phyloP scores from a whole-genome alignment of 1,140 invertebrate species.

The Papilio aristodemus region DNA sequence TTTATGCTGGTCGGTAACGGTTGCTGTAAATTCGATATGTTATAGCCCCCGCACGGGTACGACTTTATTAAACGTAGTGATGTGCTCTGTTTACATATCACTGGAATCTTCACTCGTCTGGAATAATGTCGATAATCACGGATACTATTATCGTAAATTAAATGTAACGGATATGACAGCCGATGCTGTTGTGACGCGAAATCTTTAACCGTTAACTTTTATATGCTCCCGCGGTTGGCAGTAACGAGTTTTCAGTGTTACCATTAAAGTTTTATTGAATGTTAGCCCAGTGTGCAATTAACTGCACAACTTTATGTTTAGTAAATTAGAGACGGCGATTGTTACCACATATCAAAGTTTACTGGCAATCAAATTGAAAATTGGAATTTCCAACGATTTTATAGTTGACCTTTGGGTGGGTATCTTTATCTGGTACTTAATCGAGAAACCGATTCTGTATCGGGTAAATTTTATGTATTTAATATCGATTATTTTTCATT shows the following conservation, averaged over 20 bases:
- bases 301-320: constrained; percentile 39
- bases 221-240: constrained; percentile 35
- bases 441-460: constrained; percentile 9
- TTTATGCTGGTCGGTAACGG: constrained; percentile 58
- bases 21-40: constrained; percentile 59
- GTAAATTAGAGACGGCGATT: constrained; percentile 39
- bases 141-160: constrained; percentile 48
- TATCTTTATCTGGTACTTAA: constrained; percentile 1
- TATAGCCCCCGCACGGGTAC: constrained; percentile 48
- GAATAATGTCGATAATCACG: constrained; percentile 39
- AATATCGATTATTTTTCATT: constrained; percentile 9
- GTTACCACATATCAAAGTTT: constrained; percentile 34
- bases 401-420: constrained; percentile 11
- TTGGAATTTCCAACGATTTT: constrained; percentile 24
- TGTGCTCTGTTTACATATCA: constrained; percentile 40
- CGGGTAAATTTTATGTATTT: neutral
- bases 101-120: constrained; percentile 39
- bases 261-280: constrained; percentile 36
- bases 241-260: constrained; percentile 34
- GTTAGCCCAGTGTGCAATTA: constrained; percentile 33
- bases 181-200: constrained; percentile 41
- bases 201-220: constrained; percentile 43
- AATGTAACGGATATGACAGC: constrained; percentile 39
- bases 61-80: constrained; percentile 63
- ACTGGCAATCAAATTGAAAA: constrained; percentile 35